These are phyloP conservation scores for Rhyacichthys aspro DNA, from an alignment of 2,797 vertebrate species.

Conservation along the genomic window DNA sequence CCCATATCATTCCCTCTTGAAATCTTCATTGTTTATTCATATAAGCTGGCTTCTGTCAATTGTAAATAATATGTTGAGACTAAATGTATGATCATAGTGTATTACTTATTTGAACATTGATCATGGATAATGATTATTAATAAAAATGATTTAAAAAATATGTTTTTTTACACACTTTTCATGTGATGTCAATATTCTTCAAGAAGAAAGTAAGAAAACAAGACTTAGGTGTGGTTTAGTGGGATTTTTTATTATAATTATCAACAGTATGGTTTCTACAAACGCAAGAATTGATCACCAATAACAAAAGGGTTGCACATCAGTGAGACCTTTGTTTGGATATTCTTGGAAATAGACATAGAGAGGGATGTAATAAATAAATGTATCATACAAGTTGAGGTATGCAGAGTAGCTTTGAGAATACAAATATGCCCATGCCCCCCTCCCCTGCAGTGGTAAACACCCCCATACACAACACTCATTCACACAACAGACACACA, in stretches of 20 bases:
- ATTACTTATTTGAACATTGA: no score
- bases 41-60: no score
- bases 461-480: constrained; percentile 14
- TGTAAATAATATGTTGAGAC: no score
- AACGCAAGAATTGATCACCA: constrained; percentile 75
- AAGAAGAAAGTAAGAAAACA: not conserved
- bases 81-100: no score
- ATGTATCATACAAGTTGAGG: constrained; percentile 77
- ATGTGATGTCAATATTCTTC: no score
- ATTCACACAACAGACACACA: constrained; percentile 8
- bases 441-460: constrained; percentile 24
- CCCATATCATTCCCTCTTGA: no score
- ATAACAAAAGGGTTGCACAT: constrained; percentile 76
- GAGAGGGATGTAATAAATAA: constrained; percentile 71
- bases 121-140: no score
- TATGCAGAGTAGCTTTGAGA: constrained; percentile 75
- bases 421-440: constrained; percentile 64
- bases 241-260: constrained; percentile 67
- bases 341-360: constrained; percentile 73
- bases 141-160: no score
- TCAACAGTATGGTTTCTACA: constrained; percentile 77
- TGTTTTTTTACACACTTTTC: no score
- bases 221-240: constrained; percentile 31
- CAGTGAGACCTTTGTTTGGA: constrained; percentile 67
- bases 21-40: no score